phyloP scores from a whole-genome alignment of 2,113 vertebrate species.

The Lepisosteus osseus region DNA sequence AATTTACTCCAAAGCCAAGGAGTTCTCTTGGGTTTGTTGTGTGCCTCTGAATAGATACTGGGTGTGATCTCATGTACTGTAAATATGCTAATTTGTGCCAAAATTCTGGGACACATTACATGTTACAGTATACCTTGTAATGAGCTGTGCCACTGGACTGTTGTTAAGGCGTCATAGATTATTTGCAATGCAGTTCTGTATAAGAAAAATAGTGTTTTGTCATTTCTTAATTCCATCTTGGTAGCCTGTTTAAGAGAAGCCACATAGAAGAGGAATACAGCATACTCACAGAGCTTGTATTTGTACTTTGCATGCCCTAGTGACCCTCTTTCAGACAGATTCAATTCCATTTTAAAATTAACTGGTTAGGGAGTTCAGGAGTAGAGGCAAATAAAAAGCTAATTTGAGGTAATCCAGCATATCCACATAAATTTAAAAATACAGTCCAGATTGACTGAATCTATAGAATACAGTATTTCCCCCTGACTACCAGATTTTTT shows the following conservation, averaged over 20 bases:
- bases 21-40: too few species aligned
- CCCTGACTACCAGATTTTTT: neutral
- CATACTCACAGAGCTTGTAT: neutral
- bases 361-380: constrained; percentile 18
- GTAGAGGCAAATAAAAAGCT: constrained; percentile 16
- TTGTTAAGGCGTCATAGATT: too few species aligned
- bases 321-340: constrained; percentile 15
- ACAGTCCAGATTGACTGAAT: constrained; percentile 5
- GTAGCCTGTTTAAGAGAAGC: neutral
- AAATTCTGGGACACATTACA: too few species aligned
- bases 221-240: too few species aligned
- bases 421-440: constrained; percentile 17
- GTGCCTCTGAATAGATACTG: too few species aligned
- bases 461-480: neutral
- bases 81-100: too few species aligned
- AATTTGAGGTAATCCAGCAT: constrained; percentile 21
- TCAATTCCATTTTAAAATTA: constrained; percentile 20
- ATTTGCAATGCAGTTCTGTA: too few species aligned
- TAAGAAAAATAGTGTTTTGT: too few species aligned
- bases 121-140: too few species aligned
- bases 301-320: neutral
- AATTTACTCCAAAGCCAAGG: too few species aligned
- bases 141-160: too few species aligned
- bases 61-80: too few species aligned
- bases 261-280: neutral